Percentiles rank a stretch among this genome's conserved stretches.
These are phyloP conservation scores for Bombyx mandarina DNA, from an alignment of 1,140 invertebrate genomes.

Conservation along the genomic window DNA sequence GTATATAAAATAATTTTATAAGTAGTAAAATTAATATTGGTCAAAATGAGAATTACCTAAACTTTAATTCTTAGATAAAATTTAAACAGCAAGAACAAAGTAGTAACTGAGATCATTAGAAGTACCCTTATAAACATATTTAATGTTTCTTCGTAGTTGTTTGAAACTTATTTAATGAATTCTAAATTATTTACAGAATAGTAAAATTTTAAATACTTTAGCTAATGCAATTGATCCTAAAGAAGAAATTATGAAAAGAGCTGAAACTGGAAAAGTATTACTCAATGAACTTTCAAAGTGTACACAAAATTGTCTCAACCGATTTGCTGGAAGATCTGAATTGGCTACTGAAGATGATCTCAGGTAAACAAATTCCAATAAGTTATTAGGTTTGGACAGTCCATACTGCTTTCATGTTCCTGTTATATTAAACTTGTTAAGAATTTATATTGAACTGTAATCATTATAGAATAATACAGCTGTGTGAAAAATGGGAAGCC, in stretches of 20 bases:
- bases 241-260: slow-evolving; percentile 49
- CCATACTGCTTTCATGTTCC: too few species aligned
- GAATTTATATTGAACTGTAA: neutral
- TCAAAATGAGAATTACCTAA: too few species aligned
- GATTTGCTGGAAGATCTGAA: slow-evolving; percentile 88
- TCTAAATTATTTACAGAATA: slow-evolving; percentile 36
- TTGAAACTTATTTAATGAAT: neutral
- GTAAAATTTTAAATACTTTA: slow-evolving; percentile 52
- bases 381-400: too few species aligned
- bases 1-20: too few species aligned
- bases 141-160: neutral
- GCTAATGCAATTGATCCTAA: slow-evolving; percentile 55
- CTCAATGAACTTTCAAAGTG: slow-evolving; percentile 40
- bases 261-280: slow-evolving; percentile 40
- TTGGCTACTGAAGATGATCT: slow-evolving; percentile 89
- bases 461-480: slow-evolving; percentile 61
- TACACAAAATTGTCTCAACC: slow-evolving; percentile 83
- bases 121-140: too few species aligned
- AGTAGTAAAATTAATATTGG: too few species aligned
- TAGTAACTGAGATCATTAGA: too few species aligned
- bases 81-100: too few species aligned
- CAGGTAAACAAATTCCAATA: slow-evolving; percentile 54
- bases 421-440: too few species aligned
- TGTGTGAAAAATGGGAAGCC: slow-evolving; percentile 79
- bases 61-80: too few species aligned